Evolutionary conservation across 2,113 vertebrate species (phyloP), one percentile per base, ranked within the genome.

Genomic region (Leptobrachium ailaonicum): DNA sequence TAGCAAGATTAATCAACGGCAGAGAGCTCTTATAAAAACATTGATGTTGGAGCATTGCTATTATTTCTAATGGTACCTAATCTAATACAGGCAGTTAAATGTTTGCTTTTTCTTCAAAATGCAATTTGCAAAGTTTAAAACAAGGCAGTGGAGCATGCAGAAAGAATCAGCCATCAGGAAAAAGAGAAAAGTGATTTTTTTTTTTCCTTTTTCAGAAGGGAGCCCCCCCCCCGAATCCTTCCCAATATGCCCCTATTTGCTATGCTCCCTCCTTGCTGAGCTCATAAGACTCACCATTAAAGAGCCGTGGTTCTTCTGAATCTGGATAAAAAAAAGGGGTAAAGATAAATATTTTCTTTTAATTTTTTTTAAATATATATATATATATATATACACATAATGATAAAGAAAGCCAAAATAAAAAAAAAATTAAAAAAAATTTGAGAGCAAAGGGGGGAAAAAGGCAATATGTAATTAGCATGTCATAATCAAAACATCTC

Each of bases 31-130:
- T 98, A 96, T 96, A 93, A 95, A 96, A 98, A 98, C 97, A 98
- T 91, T 89, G 94, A 93, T 90, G 94, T 92, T 92, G 92, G 95
- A 95, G 95, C 95, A 94, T 95, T 96, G 96, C 96, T 98, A 99
- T 99, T 98, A 98, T 95, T 96, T 97, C 96, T 98, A 99, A 99
- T 98, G 97, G 96, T 95, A 95, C 97, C 96, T 99, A 97, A 98
- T 98, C 96, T 98, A 98, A 98, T 96, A 95, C 94, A 96, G 95
- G 96, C 96, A 98, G 95, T 98, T 98, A 98, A 97, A 95, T 95
- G 95, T 96, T 97, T 97, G 94, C 94, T 94, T 96, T 98, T 98
- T 98, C 95, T 90, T 95, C 94, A 95, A 96, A 97, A 98, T 96
- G 96, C 96, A 98, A 98, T 99, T 98, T 97, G 94, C 95, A 95